Conservation (phyloP, 2,113 vertebrate genomes). For the Indicator maculatus region DNA sequence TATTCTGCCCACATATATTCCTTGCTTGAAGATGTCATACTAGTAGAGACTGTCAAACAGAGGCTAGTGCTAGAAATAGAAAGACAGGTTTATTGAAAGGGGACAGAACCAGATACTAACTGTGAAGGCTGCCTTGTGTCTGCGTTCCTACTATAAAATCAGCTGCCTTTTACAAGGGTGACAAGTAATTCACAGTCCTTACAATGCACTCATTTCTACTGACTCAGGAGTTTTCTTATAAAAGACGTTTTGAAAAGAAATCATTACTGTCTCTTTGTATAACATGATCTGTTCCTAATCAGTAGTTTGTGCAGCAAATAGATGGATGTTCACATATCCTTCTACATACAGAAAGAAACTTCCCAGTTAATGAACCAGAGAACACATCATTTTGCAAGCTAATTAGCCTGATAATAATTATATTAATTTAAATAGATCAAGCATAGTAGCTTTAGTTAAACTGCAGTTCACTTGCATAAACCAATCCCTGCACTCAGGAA, state of each 20-base stretch:
- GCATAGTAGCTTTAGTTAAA: conserved; percentile 51
- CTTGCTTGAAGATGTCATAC: not conserved
- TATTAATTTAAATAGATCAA: conserved; percentile 67
- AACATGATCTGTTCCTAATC: not conserved
- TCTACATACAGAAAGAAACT: conserved; percentile 41
- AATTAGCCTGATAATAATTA: conserved; percentile 74
- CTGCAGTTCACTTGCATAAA: conserved; percentile 53
- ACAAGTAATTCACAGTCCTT: conserved; percentile 6
- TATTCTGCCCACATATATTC: not conserved
- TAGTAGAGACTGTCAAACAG: not conserved
- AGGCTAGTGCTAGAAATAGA: not conserved
- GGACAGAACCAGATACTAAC: not conserved
- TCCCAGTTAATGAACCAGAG: conserved; percentile 63
- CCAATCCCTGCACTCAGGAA: conserved; percentile 31
- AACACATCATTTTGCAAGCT: conserved; percentile 45
- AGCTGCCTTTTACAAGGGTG: not conserved
- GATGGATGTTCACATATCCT: conserved; percentile 16
- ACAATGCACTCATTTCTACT: conserved; percentile 9
- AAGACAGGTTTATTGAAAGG: not conserved
- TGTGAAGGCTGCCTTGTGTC: not conserved
- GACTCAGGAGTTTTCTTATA: conserved; percentile 3
- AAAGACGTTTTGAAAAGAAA: conserved; percentile 38
- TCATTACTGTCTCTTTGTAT: not conserved
- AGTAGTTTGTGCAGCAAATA: conserved; percentile 21
- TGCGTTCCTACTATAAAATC: not conserved